Evolutionary conservation across 2,113 vertebrate species (phyloP).

Genomic region (Gallinago jamesoni): DNA sequence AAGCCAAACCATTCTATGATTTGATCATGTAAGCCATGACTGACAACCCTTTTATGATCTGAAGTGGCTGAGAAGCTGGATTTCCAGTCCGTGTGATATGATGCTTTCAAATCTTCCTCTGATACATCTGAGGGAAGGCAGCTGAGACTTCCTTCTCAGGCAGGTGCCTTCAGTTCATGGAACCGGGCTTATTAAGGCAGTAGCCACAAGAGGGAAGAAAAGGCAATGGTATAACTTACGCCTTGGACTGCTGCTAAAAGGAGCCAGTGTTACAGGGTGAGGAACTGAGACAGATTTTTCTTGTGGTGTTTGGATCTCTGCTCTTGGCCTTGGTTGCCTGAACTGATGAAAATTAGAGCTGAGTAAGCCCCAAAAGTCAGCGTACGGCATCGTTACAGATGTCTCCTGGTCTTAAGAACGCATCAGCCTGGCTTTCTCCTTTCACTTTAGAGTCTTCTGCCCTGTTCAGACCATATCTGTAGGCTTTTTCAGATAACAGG

Average conservation of each 20-base stretch:
- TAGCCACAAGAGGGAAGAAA: neutral
- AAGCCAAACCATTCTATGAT: neutral
- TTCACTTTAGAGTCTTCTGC: neutral
- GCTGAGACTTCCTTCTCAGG: neutral
- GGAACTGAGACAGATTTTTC: neutral
- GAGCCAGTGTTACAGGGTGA: neutral
- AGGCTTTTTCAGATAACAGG: neutral
- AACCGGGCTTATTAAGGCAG: neutral
- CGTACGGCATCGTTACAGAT: accelerated
- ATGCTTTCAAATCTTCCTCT: neutral
- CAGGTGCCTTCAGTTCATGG: neutral
- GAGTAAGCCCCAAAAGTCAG: neutral
- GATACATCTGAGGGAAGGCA: neutral
- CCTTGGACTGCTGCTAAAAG: neutral
- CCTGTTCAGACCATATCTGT: neutral
- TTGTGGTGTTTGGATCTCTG: neutral
- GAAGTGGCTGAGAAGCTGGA: neutral
- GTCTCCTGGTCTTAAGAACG: neutral
- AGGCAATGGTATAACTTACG: neutral
- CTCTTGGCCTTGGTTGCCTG: slow-evolving; percentile 1
- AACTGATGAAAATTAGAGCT: neutral
- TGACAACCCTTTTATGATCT: neutral
- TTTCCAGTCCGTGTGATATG: neutral
- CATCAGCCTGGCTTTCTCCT: neutral
- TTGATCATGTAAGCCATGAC: neutral